Base-by-base conservation (phyloP, 2,113 vertebrate genomes). In the Xiphophorus maculatus region DNA sequence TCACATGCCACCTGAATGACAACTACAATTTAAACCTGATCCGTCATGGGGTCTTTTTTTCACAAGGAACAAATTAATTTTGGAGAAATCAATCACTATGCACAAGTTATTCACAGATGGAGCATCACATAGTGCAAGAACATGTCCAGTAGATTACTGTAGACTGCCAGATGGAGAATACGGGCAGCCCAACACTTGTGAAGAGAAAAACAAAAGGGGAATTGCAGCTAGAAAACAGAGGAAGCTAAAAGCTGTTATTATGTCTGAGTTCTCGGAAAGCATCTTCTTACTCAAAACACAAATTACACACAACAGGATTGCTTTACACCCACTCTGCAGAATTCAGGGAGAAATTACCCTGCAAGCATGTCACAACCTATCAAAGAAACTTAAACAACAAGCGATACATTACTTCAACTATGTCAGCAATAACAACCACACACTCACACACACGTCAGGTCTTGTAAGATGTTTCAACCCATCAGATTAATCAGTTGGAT, bases 81-180 rank as follows among this genome's bases (percentile, higher is more conserved):
- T 63, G 5, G 44, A 33, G 68, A 63, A 7, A 29, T 14, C 9
- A 12, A 22, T 42, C 62, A 40, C 67, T 79, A 73, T 37, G 37
- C 15, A 66, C 40, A 44, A 29, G 64, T 66, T 73, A 7, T 44
- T 64, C 51, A 35, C 75, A 80, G 78, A 66, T 58, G 79, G 76
- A 62, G 11, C 74, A 70, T 72, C 28, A 60, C 60, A 78, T 69
- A 66, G 87, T 71, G 74, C 80, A n/a, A 17, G 64, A 85, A 85
- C 79, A 71, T 87, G 88, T 76, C 42, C 80, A 75, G 42, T 60
- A 88, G 91, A 90, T 92, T 87, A 84, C 67, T 15, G 4, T 78
- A 65, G 68, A 60, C 33, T n/a, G 73, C n/a, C 66, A 77, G 74
- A 60, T 71, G 8, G 72, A 63, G 64, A 51, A 74, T 42, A 60